These are phyloP conservation scores for Pterocles gutturalis DNA, from an alignment of 2,113 vertebrate species.

Conservation along the genomic window DNA sequence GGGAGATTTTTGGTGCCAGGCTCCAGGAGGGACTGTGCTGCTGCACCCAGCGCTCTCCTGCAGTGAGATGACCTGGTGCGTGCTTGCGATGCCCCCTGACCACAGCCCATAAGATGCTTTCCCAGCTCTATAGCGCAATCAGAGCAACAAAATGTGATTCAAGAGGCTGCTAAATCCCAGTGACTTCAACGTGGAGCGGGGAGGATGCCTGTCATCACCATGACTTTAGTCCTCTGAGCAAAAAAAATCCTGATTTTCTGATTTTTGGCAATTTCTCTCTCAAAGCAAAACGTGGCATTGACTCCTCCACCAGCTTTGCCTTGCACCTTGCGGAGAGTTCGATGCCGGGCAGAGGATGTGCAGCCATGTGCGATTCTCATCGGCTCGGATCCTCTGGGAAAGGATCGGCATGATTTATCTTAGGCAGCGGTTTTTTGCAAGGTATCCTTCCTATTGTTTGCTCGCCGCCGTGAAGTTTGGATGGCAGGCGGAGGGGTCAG, in stretches of 20 bases:
- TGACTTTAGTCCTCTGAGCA: accelerated
- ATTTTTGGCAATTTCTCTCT: neutral
- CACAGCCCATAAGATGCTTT: accelerated
- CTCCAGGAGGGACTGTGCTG: accelerated
- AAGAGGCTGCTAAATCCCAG: neutral
- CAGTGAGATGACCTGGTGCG: accelerated
- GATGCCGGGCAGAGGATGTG: neutral
- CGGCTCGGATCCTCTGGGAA: neutral
- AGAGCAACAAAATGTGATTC: accelerated
- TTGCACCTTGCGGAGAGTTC: neutral
- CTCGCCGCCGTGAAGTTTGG: neutral
- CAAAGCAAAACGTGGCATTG: accelerated
- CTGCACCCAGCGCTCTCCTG: neutral
- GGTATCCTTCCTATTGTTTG: conserved; percentile 58
- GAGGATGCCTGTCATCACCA: accelerated
- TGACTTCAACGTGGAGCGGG: neutral
- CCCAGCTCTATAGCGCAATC: neutral
- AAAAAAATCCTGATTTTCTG: neutral
- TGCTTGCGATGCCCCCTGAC: too few relatives aligned
- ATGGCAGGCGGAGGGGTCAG: conserved; percentile 49
- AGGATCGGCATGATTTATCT: conserved; percentile 2
- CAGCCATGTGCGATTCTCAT: conserved; percentile 25
- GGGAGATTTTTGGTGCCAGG: neutral
- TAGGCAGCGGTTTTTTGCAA: neutral
- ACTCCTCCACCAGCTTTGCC: accelerated